Base-by-base conservation (phyloP, 2,888 invertebrate species). In the Meandrusa payeni region DNA sequence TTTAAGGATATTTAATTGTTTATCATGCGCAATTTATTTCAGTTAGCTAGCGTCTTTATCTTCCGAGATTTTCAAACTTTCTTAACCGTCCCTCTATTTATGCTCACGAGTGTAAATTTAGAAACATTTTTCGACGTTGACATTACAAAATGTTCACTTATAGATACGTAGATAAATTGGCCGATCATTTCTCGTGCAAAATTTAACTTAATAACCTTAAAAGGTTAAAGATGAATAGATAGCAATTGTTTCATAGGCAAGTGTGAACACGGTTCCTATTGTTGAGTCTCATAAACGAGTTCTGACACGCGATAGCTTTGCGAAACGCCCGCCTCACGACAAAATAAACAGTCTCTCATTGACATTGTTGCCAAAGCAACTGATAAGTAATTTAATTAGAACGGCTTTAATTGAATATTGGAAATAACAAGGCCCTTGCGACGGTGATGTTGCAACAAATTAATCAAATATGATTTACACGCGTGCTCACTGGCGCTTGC, bases 331-430 rank as follows among this genome's bases (percentile, higher is more conserved):
- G 55, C 57, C 69, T 74, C 77, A 78, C 78, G 76, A 78, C 73
- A 74, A 74, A 75, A 77, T 76, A 78, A 77, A 81, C 76, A 79
- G 73, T 68, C 70, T 65, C 64, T 71, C 73, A 75, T 75, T 74
- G 68, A 74, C 69, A 71, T 71, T 66, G 68, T 77, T 79, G 66
- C 75, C 59, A 62, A 70, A 74, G 69, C 57, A 51, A 56, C 56
- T 65, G 76, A 78, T 76, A 78, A 75, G 68, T 79, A 72, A 80
- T 80, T 79, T 74, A 80, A 80, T 83, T 76, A 76, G 69, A 76
- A 68, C 71, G 51, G 57, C 58, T 64, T 74, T 76, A 74, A 76
- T 78, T 76, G 74, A 76, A 78, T 74, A 75, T 75, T 66, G 66
- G 61, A 72, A 68, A 74, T 69, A 67, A 70, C 60, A 61, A 52